Evolutionary conservation across 2,797 vertebrate species (phyloP).

Genomic region (Neosilurus mollespiculum): DNA sequence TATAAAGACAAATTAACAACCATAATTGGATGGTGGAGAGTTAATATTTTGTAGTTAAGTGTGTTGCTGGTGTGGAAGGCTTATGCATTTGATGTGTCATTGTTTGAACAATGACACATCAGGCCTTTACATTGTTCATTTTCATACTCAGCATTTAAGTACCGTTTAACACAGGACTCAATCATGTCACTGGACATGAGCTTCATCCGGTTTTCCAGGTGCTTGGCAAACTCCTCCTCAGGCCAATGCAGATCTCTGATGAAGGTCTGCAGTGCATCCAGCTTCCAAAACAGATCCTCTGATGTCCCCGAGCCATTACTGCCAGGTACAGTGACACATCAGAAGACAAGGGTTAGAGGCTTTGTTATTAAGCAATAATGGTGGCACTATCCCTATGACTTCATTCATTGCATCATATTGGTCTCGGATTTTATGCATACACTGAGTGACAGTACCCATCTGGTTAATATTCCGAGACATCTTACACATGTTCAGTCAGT

Average conservation of each 20-base stretch:
- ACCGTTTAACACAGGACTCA: constrained; percentile 98
- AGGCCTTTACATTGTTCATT: background rate
- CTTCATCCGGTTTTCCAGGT: constrained; percentile 93
- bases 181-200: constrained; percentile 99
- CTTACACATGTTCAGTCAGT: constrained; percentile 74
- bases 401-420: constrained; percentile 59
- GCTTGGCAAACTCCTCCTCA: constrained; percentile 97
- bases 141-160: constrained; percentile 38
- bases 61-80: background rate
- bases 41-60: background rate
- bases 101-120: background rate
- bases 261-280: constrained; percentile 97
- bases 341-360: constrained; percentile 38
- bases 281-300: constrained; percentile 98
- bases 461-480: constrained; percentile 35
- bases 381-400: constrained; percentile 59
- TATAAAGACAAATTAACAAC: background rate
- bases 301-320: constrained; percentile 98
- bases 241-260: constrained; percentile 99
- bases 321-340: constrained; percentile 61
- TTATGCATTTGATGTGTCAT: background rate
- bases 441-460: constrained; percentile 67
- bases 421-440: constrained; percentile 76
- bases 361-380: constrained; percentile 48
- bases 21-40: background rate